Base-by-base conservation (phyloP, 2,113 vertebrate genomes). In the Puffinus mauretanicus region DNA sequence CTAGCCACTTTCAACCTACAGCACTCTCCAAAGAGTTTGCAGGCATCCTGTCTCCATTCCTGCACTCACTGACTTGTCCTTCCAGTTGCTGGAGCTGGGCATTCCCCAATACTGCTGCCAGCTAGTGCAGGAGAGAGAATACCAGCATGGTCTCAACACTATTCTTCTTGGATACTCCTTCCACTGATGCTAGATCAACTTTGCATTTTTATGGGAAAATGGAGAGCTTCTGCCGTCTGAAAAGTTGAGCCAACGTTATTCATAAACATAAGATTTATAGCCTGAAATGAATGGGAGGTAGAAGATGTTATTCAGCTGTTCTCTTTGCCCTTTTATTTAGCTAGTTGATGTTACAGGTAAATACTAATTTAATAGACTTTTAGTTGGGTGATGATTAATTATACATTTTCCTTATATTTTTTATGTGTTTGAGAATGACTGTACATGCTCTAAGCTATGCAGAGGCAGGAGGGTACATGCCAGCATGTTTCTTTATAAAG, bases 381-480 rank as follows among this genome's bases (percentile, higher is more conserved):
- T 86, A 51, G 32, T 67, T 81, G 62, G 14, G 13, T 80, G 7
- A 49, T 8, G 7, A 85, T 79, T 76, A 91, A 65, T 82, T 93
- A 70, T 62, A 82, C 36, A 61, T 95, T 95, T 96, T 85, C 30
- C 25, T 16, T 80, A 13, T 20, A 16, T 79, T 95, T 90, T 77
- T 72, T 3, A 11, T 81, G 10, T 17, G 73, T 80, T 94, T 81
- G 66, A 67, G 71, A 81, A 66, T 81, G 46, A 81, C 60, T 81
- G 16, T 76, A 89, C 0, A 1, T 1, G 15, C n/a, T 90, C 16
- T 77, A 70, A 95, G 36, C 71, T 91, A 57, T 8, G 3, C 58
- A 92, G 64, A 90, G 42, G 85, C 90, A 92, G 85, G 85, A 94
- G 47, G n/a, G 36, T 70, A 92, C 79, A 93, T 73, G 93, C 79